Percentiles rank a stretch among this genome's conserved stretches.
Conservation (phyloP, 2,113 vertebrate genomes). For the Megaleporinus macrocephalus region DNA sequence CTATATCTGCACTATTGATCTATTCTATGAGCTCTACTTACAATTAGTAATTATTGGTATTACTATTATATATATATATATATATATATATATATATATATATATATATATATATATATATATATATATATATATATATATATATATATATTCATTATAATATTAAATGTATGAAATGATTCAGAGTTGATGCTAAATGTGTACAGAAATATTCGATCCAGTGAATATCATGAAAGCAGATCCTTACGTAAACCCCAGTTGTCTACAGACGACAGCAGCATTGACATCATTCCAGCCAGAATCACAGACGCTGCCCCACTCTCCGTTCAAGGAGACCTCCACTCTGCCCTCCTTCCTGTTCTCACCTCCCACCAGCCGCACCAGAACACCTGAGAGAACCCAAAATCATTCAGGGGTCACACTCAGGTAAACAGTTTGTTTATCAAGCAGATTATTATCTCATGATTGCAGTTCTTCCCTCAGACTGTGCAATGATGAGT, state of each 20-base stretch:
- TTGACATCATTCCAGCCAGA: constrained; percentile 80
- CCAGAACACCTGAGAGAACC: constrained; percentile 68
- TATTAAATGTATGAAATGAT: not conserved
- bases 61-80: too few relatives aligned
- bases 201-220: not conserved
- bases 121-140: too few relatives aligned
- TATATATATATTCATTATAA: too few relatives aligned
- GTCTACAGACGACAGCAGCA: constrained; percentile 79
- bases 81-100: too few relatives aligned
- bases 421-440: not conserved
- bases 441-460: constrained; percentile 2
- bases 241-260: constrained; percentile 78
- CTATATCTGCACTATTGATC: too few relatives aligned
- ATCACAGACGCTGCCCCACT: constrained; percentile 83
- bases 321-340: constrained; percentile 79
- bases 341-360: constrained; percentile 79
- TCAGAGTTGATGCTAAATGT: not conserved
- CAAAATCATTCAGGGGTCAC: not conserved
- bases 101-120: too few relatives aligned
- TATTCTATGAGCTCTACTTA: too few relatives aligned
- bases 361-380: constrained; percentile 76
- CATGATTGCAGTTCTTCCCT: not conserved
- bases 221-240: not conserved
- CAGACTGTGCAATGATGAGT: not conserved
- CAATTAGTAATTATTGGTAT: too few relatives aligned